phyloP scores from a whole-genome alignment of 1,140 invertebrate species.

The Dreissena rostriformis region DNA sequence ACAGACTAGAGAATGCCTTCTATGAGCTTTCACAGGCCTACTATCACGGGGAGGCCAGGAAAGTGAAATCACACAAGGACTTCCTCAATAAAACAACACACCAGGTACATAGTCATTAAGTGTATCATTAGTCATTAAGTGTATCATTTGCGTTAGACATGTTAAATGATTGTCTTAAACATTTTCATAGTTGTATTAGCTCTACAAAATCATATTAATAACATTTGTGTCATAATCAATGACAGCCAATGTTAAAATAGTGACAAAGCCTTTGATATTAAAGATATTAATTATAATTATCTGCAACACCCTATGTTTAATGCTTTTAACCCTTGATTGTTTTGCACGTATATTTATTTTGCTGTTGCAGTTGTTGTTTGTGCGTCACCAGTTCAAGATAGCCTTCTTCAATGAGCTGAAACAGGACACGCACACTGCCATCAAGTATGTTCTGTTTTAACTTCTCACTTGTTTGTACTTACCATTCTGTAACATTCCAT shows the following conservation, averaged over 20 bases:
- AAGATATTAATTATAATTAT: too few relatives aligned
- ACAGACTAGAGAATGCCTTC: slow-evolving; percentile 93
- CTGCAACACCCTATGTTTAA: too few relatives aligned
- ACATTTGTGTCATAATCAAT: too few relatives aligned
- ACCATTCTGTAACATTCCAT: too few relatives aligned
- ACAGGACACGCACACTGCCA: slow-evolving; percentile 92
- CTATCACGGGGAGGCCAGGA: slow-evolving; percentile 94
- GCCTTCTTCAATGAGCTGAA: slow-evolving; percentile 97
- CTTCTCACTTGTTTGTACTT: neutral
- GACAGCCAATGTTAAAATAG: too few relatives aligned
- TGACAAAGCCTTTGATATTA: too few relatives aligned
- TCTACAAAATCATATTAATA: too few relatives aligned
- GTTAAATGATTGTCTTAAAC: too few relatives aligned
- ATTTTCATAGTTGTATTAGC: too few relatives aligned
- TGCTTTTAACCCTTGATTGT: too few relatives aligned
- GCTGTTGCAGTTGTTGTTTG: slow-evolving; percentile 88
- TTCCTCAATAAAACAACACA: slow-evolving; percentile 96
- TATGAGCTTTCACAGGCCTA: slow-evolving; percentile 95
- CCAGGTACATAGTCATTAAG: slow-evolving; percentile 83
- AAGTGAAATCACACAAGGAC: slow-evolving; percentile 93
- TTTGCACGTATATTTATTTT: neutral
- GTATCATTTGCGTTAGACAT: neutral
- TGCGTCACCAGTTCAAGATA: slow-evolving; percentile 98
- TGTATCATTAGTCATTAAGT: neutral
- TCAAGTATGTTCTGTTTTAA: slow-evolving; percentile 87